Conservation (phyloP, 2,797 vertebrate species). For the Enteromius mattozi region DNA sequence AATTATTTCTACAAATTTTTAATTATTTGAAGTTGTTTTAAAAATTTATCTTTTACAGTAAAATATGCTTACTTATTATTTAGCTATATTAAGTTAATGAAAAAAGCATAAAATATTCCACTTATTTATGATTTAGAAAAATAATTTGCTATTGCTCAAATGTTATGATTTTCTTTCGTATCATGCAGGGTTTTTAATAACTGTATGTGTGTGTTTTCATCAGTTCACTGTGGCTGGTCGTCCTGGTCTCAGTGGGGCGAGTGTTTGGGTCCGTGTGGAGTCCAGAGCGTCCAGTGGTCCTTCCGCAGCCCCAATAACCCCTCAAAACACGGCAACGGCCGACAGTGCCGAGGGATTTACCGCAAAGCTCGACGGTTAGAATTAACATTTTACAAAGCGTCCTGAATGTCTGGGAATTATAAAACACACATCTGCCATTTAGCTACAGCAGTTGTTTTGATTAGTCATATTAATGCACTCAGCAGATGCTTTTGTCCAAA, state of each 20-base stretch:
- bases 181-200: neutral
- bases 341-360: conserved; percentile 85
- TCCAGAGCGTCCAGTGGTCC: conserved; percentile 92
- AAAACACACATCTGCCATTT: neutral
- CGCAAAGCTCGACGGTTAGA: conserved; percentile 88
- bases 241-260: conserved; percentile 91
- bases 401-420: neutral
- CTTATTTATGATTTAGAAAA: too few species aligned
- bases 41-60: neutral
- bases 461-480: neutral
- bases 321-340: conserved; percentile 75
- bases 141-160: neutral
- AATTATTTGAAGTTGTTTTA: neutral
- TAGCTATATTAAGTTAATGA: too few species aligned
- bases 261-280: conserved; percentile 87
- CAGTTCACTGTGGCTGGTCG: conserved; percentile 92
- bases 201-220: conserved; percentile 6
- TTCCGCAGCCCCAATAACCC: conserved; percentile 93
- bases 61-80: neutral
- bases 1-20: too few species aligned
- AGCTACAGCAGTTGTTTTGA: neutral
- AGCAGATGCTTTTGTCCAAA: neutral
- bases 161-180: neutral
- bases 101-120: too few species aligned
- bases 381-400: too few species aligned